Percentiles rank a stretch among this genome's conserved stretches.
Conservation (phyloP, 2,797 vertebrate genomes). For the Galagoides demidoff region DNA sequence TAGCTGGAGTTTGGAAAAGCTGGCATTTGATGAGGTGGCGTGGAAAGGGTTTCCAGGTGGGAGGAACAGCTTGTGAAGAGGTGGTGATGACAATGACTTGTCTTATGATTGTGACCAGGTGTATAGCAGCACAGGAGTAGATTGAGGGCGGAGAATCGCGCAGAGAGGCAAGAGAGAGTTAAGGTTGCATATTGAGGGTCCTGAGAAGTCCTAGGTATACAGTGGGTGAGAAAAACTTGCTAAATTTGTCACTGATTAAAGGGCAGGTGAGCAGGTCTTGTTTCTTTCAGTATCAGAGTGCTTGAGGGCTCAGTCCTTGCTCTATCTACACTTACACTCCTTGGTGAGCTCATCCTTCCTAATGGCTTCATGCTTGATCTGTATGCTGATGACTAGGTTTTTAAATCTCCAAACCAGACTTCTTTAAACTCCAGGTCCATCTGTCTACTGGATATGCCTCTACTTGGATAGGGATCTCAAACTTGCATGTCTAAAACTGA, state of each 20-base stretch:
- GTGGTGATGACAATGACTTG: constrained; percentile 24
- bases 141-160: not conserved
- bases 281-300: not conserved
- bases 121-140: not conserved
- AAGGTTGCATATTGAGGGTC: not conserved
- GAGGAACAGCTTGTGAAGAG: constrained; percentile 32
- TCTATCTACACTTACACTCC: not conserved
- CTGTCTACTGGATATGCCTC: not conserved
- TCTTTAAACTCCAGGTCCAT: constrained; percentile 34
- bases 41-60: constrained; percentile 39
- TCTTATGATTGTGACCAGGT: not conserved
- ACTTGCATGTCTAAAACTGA: constrained; percentile 36
- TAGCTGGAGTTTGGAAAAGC: constrained; percentile 46
- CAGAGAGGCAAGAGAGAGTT: not conserved
- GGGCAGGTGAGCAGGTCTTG: not conserved
- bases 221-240: not conserved
- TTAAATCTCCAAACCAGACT: constrained; percentile 8
- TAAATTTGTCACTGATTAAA: constrained; percentile 48
- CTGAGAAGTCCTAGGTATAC: not conserved
- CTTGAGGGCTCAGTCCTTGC: not conserved
- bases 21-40: constrained; percentile 42
- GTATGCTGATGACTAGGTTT: not conserved
- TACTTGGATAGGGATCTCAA: constrained; percentile 22
- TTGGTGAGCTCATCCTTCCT: not conserved
- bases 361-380: not conserved